phyloP scores from a whole-genome alignment of 2,888 invertebrate species.

The Drosophila quasianomalipes region DNA sequence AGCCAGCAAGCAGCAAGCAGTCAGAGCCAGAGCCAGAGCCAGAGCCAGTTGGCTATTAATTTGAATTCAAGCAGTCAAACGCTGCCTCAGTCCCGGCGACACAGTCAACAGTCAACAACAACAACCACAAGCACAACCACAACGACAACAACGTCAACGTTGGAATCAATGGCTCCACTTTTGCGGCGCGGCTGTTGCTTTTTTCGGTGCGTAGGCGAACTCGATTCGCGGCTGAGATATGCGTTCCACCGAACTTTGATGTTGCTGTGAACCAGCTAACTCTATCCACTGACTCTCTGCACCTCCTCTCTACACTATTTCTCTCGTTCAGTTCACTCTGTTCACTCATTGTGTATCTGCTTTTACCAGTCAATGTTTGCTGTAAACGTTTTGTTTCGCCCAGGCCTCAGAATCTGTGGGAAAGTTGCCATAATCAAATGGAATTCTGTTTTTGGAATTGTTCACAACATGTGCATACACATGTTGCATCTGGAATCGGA shows the following conservation, averaged over 20 bases:
- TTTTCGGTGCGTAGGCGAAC: constrained; percentile 76
- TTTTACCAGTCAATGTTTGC: constrained; percentile 62
- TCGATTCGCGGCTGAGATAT: constrained; percentile 79
- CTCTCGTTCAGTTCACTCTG: constrained; percentile 23
- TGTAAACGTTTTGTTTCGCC: constrained; percentile 74
- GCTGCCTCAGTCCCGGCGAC: constrained; percentile 59
- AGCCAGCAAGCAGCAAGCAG: constrained; percentile 28
- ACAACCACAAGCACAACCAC: constrained; percentile 17
- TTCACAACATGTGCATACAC: constrained; percentile 71
- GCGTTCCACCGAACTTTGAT: constrained; percentile 81
- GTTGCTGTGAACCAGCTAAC: constrained; percentile 65
- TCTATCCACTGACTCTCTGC: constrained; percentile 13
- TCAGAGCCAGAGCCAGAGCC: constrained; percentile 23
- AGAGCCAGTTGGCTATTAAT: constrained; percentile 79
- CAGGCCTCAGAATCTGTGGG: constrained; percentile 72
- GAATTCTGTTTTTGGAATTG: constrained; percentile 72
- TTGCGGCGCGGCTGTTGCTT: constrained; percentile 69
- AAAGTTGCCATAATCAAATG: constrained; percentile 78
- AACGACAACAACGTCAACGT: constrained; percentile 49
- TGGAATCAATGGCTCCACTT: constrained; percentile 81
- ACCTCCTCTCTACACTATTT: background rate
- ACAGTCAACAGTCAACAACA: constrained; percentile 45
- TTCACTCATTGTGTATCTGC: constrained; percentile 35
- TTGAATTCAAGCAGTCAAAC: constrained; percentile 83
- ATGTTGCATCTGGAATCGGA: constrained; percentile 63